Conservation (phyloP, 2,797 vertebrate species). For the Salmo trutta region DNA sequence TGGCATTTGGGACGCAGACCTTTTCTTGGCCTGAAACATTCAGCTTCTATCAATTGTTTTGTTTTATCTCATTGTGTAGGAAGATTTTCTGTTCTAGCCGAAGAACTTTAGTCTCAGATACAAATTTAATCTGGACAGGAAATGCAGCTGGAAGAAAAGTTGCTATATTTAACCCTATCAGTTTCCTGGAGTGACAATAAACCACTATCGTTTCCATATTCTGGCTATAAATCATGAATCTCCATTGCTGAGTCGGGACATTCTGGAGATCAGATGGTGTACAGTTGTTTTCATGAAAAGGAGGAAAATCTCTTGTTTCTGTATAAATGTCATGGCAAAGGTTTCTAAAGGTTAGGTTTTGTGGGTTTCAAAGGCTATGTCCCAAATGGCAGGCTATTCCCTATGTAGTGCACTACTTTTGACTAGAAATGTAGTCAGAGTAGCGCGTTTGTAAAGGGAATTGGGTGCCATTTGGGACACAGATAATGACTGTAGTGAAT, state of each 20-base stretch:
- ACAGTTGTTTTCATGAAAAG: constrained; percentile 7
- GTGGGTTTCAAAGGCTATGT: not conserved
- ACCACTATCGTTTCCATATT: constrained; percentile 25
- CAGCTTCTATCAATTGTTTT: constrained; percentile 31
- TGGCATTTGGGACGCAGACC: constrained; percentile 3
- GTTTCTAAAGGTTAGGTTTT: constrained; percentile 12
- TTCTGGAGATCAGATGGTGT: constrained; percentile 44
- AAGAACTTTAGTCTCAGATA: not conserved
- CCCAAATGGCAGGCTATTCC: too few species aligned
- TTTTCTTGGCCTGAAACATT: constrained; percentile 28
- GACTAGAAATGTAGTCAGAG: too few species aligned
- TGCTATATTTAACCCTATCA: constrained; percentile 41
- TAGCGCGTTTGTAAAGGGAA: too few species aligned
- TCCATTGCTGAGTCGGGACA: constrained; percentile 22
- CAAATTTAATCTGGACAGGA: constrained; percentile 21
- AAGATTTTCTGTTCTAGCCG: not conserved
- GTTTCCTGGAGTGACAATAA: constrained; percentile 26
- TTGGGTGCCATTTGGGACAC: too few species aligned
- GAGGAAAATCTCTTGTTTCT: constrained; percentile 7
- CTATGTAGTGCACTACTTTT: too few species aligned
- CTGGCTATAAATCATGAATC: not conserved
- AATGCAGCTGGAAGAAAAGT: constrained; percentile 42
- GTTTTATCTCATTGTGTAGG: constrained; percentile 40
- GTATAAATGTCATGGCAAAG: not conserved
- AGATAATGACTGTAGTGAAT: not conserved